Evolutionary conservation across 1,140 invertebrate species (phyloP), one percentile per base, ranked within the genome.

Genomic region (Acyrthosiphon pisum): DNA sequence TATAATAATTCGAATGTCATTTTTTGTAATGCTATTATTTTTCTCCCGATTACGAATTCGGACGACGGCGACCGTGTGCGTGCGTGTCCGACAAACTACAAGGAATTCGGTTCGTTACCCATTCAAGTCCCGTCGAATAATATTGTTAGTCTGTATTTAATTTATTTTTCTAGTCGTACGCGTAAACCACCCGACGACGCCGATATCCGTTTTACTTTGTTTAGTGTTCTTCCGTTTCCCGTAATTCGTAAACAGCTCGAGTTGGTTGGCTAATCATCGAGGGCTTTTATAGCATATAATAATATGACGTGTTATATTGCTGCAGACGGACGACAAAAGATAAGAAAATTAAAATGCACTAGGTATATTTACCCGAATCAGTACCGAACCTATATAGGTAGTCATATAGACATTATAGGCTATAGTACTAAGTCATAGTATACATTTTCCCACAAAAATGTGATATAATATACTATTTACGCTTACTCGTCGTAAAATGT

Each of bases 41-140:
- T 46, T n/a, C 50, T 53, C 23, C 23, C 88, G 48, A 89, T 89
- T 56, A 89, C 50, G 88, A 89, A 89, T 89, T 89, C 88, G 23
- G 50, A 26, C 22, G 48, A 41, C 88, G 50, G 11, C 22, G 35
- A 26, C 18, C 11, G 50, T 41, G 50, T 56, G 6, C 18, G 48
- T 18, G 30, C 44, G 9, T 44, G 84, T 86, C 84, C 14, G 48
- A 22, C 50, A 37, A 89, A 89, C n/a, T 14, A 76, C 14, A 0
- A 53, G 87, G 50, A 89, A 89, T 89, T 89, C 88, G n/a, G n/a
- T 56, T 89, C 88, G 88, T 89, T 89, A 56, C 22, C 35, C 6
- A 56, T 89, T 35, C 88, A 37, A 89, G 88, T 89, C 88, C 35
- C 35, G 88, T 56, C 35, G 9, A 76, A 76, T 76, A 76, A 18